These are phyloP conservation scores for Gorsachius magnificus DNA, from an alignment of 2,797 vertebrate genomes.

Conservation along the genomic window DNA sequence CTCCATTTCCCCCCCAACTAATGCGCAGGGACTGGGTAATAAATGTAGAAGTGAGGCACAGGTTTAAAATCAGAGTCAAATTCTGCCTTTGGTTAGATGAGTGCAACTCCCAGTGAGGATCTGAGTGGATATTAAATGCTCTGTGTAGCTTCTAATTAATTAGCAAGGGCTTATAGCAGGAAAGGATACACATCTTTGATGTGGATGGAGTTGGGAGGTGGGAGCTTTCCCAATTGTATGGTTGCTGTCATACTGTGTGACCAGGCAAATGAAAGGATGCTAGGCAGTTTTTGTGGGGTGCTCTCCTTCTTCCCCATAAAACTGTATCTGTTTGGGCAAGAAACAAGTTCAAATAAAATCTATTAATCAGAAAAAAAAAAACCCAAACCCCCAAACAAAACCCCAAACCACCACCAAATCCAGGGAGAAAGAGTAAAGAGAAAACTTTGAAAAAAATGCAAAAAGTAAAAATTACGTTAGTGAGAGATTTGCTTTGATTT, in stretches of 20 bases:
- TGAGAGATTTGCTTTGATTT: background rate
- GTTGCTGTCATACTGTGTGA: background rate
- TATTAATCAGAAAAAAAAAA: background rate
- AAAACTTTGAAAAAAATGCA: background rate
- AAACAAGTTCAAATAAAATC: background rate
- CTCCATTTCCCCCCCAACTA: background rate
- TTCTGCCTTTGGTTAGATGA: constrained; percentile 55
- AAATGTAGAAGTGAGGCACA: constrained; percentile 10
- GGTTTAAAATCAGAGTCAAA: constrained; percentile 56
- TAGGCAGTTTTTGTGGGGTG: background rate
- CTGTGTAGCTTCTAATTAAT: constrained; percentile 54
- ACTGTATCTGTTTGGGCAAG: background rate
- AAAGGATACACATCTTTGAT: constrained; percentile 39
- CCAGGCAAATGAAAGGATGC: background rate
- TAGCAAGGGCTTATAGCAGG: constrained; percentile 15
- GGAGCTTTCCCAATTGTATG: background rate
- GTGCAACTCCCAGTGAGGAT: constrained; percentile 27
- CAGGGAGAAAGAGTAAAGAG: background rate
- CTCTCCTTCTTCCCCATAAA: background rate
- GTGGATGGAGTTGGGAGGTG: background rate
- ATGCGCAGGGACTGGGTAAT: background rate
- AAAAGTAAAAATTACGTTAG: background rate
- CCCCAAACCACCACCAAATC: background rate
- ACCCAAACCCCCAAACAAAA: background rate
- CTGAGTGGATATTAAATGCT: constrained; percentile 41